Percentiles rank a stretch among this genome's conserved stretches.
Evolutionary conservation across 2,888 invertebrate genomes (phyloP).

Genomic region (Nephrocerus scutellatus): DNA sequence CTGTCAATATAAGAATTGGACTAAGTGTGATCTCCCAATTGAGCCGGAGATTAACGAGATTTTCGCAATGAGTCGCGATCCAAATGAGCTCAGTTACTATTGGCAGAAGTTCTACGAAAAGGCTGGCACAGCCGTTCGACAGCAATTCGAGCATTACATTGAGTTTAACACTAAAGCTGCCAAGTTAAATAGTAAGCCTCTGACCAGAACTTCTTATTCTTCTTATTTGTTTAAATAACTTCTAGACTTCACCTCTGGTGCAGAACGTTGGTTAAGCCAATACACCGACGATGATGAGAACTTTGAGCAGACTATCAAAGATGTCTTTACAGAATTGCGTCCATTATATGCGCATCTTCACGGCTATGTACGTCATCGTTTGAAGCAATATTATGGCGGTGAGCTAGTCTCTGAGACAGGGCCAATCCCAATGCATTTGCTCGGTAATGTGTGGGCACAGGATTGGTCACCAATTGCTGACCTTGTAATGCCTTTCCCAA

Average conservation of each 20-base stretch:
- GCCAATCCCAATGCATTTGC: conserved; percentile 70
- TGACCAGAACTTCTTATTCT: not conserved
- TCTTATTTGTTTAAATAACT: too few relatives aligned
- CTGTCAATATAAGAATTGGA: conserved; percentile 55
- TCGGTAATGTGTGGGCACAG: conserved; percentile 82
- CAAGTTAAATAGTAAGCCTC: conserved; percentile 53
- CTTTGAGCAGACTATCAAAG: conserved; percentile 58
- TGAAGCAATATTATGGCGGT: conserved; percentile 67
- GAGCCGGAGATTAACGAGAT: conserved; percentile 56
- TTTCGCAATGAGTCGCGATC: conserved; percentile 59
- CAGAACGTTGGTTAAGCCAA: conserved; percentile 59
- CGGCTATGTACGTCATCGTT: conserved; percentile 68
- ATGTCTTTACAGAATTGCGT: conserved; percentile 65
- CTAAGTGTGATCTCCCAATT: conserved; percentile 58
- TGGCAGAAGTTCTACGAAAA: conserved; percentile 74
- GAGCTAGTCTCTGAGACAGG: conserved; percentile 58
- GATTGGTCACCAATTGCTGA: conserved; percentile 54
- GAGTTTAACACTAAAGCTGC: conserved; percentile 60
- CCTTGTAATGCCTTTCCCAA: conserved; percentile 65
- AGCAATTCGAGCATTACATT: conserved; percentile 59
- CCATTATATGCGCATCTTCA: conserved; percentile 79
- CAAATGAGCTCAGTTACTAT: conserved; percentile 63
- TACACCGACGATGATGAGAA: conserved; percentile 68
- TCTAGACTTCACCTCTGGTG: conserved; percentile 57
- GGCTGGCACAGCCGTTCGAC: conserved; percentile 55